A percentile compares a stretch with the other conserved stretches of the same genome.
These are phyloP conservation scores for Orientallactaga bullata DNA, from an alignment of 2,113 vertebrate genomes.

Conservation along the genomic window DNA sequence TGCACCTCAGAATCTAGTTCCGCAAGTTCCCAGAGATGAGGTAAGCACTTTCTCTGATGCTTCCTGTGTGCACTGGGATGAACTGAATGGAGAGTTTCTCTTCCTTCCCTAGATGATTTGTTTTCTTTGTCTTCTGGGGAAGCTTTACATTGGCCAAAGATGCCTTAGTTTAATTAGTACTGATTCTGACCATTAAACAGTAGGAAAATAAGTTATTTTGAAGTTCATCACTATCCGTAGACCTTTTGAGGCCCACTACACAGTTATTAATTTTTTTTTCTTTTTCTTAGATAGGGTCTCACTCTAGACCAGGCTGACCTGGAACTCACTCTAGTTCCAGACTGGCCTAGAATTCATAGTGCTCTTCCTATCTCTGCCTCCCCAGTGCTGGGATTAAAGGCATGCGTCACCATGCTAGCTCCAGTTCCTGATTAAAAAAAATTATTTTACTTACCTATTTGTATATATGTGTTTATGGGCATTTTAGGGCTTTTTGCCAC, in stretches of 20 bases:
- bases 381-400: no score
- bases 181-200: slow-evolving; percentile 15
- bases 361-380: no score
- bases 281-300: no score
- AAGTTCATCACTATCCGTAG: not conserved
- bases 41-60: not conserved
- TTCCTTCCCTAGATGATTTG: slow-evolving; percentile 36
- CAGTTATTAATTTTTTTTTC: not conserved
- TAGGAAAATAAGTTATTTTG: not conserved
- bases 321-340: no score
- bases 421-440: no score
- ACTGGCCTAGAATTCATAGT: no score
- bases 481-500: no score
- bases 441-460: no score
- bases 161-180: slow-evolving; percentile 31
- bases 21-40: not conserved
- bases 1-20: not conserved
- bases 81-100: not conserved
- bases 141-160: not conserved
- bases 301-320: no score
- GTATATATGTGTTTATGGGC: no score
- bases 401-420: no score
- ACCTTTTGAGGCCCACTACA: not conserved
- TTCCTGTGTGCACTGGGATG: not conserved
- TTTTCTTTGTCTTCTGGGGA: slow-evolving; percentile 22